These are phyloP conservation scores for Gerris lacustris DNA, from an alignment of 2,888 invertebrate genomes.

Conservation along the genomic window DNA sequence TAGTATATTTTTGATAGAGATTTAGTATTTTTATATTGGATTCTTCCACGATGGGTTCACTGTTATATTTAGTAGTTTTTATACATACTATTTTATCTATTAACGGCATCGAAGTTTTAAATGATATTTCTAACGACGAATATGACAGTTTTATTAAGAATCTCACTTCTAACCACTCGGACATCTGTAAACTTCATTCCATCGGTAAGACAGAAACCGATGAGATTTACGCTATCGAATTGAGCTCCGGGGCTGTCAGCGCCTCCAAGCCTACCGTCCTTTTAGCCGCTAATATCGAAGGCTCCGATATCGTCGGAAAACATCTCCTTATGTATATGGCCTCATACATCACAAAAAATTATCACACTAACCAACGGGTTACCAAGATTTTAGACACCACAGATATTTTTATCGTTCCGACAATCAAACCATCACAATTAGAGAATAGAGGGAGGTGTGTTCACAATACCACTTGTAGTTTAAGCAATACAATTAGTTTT, in stretches of 20 bases:
- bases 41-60: background rate
- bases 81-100: background rate
- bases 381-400: constrained; percentile 69
- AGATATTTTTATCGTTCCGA: constrained; percentile 90
- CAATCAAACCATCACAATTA: constrained; percentile 65
- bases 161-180: constrained; percentile 52
- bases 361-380: constrained; percentile 53
- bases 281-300: constrained; percentile 93
- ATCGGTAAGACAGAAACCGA: constrained; percentile 76
- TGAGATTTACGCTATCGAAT: constrained; percentile 69
- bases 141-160: constrained; percentile 51
- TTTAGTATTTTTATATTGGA: no score
- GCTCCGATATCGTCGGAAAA: constrained; percentile 81
- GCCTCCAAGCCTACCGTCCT: constrained; percentile 78
- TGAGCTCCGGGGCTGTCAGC: constrained; percentile 42
- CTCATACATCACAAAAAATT: constrained; percentile 67
- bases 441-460: constrained; percentile 54
- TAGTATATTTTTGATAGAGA: no score
- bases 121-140: constrained; percentile 54
- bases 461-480: constrained; percentile 63
- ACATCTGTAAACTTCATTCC: constrained; percentile 54
- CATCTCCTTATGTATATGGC: constrained; percentile 72
- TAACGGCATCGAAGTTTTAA: background rate
- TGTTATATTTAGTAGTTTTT: background rate
- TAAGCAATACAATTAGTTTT: constrained; percentile 7